Percentiles rank a stretch among this genome's conserved stretches.
Conservation (phyloP, 2,113 vertebrate genomes). For the Pyxicephalus adspersus region DNA sequence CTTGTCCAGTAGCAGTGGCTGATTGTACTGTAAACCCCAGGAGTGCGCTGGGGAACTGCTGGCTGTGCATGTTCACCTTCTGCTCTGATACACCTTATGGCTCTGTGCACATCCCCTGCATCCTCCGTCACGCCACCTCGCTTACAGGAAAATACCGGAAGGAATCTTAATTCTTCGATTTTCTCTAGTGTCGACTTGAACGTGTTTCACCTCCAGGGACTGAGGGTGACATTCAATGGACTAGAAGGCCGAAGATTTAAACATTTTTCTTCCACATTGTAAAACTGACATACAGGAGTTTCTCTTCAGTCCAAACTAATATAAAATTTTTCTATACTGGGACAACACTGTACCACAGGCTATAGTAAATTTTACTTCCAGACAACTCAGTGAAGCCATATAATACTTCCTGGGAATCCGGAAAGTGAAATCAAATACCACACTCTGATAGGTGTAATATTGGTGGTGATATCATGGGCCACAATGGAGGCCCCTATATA, state of each 20-base stretch:
- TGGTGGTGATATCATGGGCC: no score
- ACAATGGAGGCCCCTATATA: no score
- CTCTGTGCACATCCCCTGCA: conserved; percentile 1
- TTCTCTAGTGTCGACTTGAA: background rate
- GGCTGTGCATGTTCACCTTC: conserved; percentile 21
- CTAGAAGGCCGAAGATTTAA: conserved; percentile 23
- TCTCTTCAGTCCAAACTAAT: no score
- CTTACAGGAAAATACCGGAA: conserved; percentile 13
- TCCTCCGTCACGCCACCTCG: conserved; percentile 13
- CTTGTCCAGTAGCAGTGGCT: background rate
- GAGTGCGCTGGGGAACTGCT: conserved; percentile 34
- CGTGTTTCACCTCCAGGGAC: background rate
- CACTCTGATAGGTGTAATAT: no score
- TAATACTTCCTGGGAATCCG: no score
- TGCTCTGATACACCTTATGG: conserved; percentile 33
- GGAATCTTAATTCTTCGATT: background rate
- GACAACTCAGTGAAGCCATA: no score
- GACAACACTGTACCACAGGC: no score
- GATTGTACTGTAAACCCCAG: conserved; percentile 9
- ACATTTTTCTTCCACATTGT: background rate
- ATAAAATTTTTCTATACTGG: no score
- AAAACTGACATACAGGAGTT: background rate
- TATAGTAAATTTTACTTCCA: no score
- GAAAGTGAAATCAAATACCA: no score
- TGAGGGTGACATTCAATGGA: conserved; percentile 18